Evolutionary conservation across 92 coral and sea anemone species (phyloP).

Genomic region (Pocillopora meandrina): DNA sequence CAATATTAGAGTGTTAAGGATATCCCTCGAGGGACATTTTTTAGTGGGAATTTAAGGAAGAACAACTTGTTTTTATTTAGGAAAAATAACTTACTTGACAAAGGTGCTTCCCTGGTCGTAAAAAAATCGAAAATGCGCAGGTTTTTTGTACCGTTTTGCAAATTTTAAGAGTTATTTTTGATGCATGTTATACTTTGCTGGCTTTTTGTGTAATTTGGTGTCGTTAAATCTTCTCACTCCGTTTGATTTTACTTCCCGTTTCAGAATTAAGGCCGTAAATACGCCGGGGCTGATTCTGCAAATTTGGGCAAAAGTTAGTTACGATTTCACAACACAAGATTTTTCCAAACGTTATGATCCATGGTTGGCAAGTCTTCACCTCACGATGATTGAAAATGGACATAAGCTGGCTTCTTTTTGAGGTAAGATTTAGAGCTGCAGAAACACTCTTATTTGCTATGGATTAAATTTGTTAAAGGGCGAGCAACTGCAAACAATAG

Average conservation of each 20-base stretch:
- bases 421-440: conserved; percentile 32
- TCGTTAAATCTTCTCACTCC: background rate
- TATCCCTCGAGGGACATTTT: background rate
- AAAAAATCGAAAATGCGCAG: background rate
- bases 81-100: conserved; percentile 1
- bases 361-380: conserved; percentile 1
- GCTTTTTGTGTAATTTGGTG: background rate
- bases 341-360: conserved; percentile 29
- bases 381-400: conserved; percentile 41
- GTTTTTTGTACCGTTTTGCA: conserved; percentile 10
- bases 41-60: background rate
- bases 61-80: conserved; percentile 15
- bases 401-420: conserved; percentile 29
- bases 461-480: conserved; percentile 21
- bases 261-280: conserved; percentile 45
- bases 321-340: conserved; percentile 10
- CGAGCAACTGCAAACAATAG: conserved; percentile 31
- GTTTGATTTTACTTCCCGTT: conserved; percentile 24
- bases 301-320: conserved; percentile 19
- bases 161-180: background rate
- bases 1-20: background rate
- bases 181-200: background rate
- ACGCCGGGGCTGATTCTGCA: conserved; percentile 29
- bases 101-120: conserved; percentile 20
- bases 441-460: conserved; percentile 6